Base-by-base conservation (phyloP, 2,113 vertebrate species). In the Pyrgilauda ruficollis region DNA sequence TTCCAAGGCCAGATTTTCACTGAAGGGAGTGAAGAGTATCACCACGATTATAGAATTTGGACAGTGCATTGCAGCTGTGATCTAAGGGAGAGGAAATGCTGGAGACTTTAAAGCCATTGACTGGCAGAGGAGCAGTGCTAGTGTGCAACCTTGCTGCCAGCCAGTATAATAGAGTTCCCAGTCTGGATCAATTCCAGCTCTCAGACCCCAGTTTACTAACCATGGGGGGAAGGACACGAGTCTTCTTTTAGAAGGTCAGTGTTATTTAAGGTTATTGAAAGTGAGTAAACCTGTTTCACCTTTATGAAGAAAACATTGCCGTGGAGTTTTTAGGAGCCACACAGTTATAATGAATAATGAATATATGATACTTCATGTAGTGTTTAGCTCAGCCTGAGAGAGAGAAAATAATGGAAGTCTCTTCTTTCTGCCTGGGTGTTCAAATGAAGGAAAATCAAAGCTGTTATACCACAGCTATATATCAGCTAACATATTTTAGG, bases 401-500 rank as follows among this genome's bases (percentile, higher is more conserved):
- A 78, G 83, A 91, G 88, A 92, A 90, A 90, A 95, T 95, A 80
- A 78, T 90, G 83, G 39, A 84, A 83, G 58, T 90, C 63, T 85
- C 64, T 80, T 85, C 92, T 91, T 90, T 83, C 73, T 94, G 84
- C 72, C 87, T 94, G 67, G 89, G 43, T 87, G 74, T 93, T 97
- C 84, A 91, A 81, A 95, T 11, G 73, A 93, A 96, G 89, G 89
- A 80, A 92, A 96, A 93, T 86, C 80, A 96, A 97, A 94, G 94
- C 53, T 84, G 87, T 82, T 91, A 80, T 81, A 93, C 86, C 50
- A 93, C 94, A 96, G 90, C 68, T 82, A 80, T 96, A 93, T 88
- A 96, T 96, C 95, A 97, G 92, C 85, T 80, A 83, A 75, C 92
- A 62, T 95, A 96, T 94, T 97, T 97, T 96, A 96, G 96, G 95